These are phyloP conservation scores for Anastrepha obliqua DNA, from an alignment of 1,140 invertebrate genomes.

Conservation along the genomic window DNA sequence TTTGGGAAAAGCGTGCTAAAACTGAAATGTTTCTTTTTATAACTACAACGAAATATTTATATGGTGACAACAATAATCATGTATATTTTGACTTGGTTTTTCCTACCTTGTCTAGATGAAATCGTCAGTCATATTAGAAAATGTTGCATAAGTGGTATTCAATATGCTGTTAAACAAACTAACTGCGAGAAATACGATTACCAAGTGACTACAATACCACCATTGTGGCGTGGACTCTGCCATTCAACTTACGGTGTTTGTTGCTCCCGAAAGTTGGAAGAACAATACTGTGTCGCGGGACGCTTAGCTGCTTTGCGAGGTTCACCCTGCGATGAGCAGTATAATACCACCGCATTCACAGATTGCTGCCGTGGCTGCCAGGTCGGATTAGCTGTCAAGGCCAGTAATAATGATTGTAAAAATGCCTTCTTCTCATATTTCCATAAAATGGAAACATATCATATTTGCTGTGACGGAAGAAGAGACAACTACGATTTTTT, in stretches of 20 bases:
- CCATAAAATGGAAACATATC: conserved; percentile 66
- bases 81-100: background rate
- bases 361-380: conserved; percentile 71
- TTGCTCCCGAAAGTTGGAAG: conserved; percentile 64
- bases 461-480: conserved; percentile 63
- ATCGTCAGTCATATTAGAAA: conserved; percentile 68
- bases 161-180: conserved; percentile 60
- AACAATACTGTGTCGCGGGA: conserved; percentile 65
- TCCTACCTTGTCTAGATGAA: conserved; percentile 52
- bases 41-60: background rate
- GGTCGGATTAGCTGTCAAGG: conserved; percentile 70
- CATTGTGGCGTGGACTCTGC: conserved; percentile 68
- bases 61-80: background rate
- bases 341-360: conserved; percentile 61
- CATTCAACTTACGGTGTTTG: conserved; percentile 70
- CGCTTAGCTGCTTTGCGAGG: conserved; percentile 67
- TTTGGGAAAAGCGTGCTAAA: background rate
- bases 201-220: conserved; percentile 61
- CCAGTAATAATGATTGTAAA: conserved; percentile 66
- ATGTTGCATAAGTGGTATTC: conserved; percentile 67
- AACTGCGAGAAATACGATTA: conserved; percentile 62
- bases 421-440: conserved; percentile 66
- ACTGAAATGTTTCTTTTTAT: background rate
- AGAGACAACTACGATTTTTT: background rate
- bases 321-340: conserved; percentile 60